A percentile compares a stretch with the other conserved stretches of the same genome.
phyloP scores from a whole-genome alignment of 23 tunicate species.

The Halocynthia aurantium region DNA sequence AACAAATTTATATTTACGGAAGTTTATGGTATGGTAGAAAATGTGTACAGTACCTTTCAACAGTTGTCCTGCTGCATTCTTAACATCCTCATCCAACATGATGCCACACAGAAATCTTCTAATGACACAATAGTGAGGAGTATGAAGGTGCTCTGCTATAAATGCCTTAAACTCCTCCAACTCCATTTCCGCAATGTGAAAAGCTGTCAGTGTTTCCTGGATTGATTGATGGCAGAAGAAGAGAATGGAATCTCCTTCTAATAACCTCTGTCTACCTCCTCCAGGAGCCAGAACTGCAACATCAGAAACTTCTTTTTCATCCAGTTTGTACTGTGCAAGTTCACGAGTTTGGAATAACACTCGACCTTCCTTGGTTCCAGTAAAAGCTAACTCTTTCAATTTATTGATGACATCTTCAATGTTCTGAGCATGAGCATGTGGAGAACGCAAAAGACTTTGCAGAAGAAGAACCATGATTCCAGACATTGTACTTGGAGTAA shows the following conservation, averaged over 20 bases:
- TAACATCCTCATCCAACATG: too few relatives aligned
- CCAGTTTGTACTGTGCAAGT: neutral
- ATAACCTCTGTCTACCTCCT: neutral
- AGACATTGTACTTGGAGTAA: neutral
- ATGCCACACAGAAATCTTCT: too few relatives aligned
- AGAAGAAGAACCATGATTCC: neutral
- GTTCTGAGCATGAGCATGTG: neutral
- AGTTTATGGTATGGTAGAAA: too few relatives aligned
- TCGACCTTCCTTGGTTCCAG: neutral
- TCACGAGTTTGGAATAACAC: neutral
- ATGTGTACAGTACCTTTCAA: too few relatives aligned
- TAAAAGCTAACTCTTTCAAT: neutral
- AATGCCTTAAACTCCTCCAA: too few relatives aligned
- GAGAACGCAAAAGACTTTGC: neutral
- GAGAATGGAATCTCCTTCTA: neutral
- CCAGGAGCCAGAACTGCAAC: neutral
- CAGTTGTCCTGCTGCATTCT: too few relatives aligned
- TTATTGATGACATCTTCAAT: neutral
- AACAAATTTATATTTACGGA: too few relatives aligned
- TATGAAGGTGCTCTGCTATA: too few relatives aligned
- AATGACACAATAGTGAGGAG: too few relatives aligned
- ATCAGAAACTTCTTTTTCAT: neutral
- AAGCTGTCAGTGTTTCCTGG: constrained; percentile 4
- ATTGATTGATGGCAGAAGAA: too few relatives aligned
- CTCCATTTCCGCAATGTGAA: neutral